These are phyloP conservation scores for Motacilla tschutschensis DNA, from an alignment of 2,113 vertebrate species.

Conservation along the genomic window DNA sequence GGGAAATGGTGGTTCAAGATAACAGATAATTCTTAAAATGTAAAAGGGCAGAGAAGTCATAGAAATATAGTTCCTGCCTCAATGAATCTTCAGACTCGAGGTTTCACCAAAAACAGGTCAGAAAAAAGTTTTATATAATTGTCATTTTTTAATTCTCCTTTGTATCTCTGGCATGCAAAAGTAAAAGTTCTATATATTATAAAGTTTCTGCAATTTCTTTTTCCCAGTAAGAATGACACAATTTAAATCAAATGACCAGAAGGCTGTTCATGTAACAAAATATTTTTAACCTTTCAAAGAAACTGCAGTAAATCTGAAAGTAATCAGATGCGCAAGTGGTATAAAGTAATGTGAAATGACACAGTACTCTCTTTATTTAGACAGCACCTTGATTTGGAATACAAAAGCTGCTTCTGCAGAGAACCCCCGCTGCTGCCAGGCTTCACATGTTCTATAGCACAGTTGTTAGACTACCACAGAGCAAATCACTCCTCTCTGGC, in stretches of 20 bases:
- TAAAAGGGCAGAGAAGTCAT: not conserved
- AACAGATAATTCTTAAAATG: not conserved
- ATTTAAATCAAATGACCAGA: not conserved
- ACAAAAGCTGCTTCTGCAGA: not conserved
- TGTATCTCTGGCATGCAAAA: not conserved
- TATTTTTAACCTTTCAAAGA: not conserved
- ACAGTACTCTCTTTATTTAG: not conserved
- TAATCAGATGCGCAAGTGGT: not conserved
- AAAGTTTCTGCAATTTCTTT: not conserved
- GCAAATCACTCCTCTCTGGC: not conserved
- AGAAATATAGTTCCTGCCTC: not conserved
- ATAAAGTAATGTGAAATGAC: not conserved
- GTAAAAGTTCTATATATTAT: not conserved
- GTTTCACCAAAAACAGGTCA: not conserved
- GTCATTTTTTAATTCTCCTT: not conserved
- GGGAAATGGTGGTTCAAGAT: not conserved
- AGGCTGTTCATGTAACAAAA: not conserved
- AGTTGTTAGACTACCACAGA: not conserved
- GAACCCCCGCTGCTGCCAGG: not conserved
- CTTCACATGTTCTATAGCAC: accelerated
- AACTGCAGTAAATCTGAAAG: not conserved
- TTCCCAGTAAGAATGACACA: not conserved
- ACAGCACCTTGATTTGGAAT: not conserved
- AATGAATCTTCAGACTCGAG: not conserved
- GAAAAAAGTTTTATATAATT: not conserved